Evolutionary conservation across 2,797 vertebrate genomes (phyloP), one percentile per base, ranked within the genome.

Genomic region (Sebastiscus tertius): DNA sequence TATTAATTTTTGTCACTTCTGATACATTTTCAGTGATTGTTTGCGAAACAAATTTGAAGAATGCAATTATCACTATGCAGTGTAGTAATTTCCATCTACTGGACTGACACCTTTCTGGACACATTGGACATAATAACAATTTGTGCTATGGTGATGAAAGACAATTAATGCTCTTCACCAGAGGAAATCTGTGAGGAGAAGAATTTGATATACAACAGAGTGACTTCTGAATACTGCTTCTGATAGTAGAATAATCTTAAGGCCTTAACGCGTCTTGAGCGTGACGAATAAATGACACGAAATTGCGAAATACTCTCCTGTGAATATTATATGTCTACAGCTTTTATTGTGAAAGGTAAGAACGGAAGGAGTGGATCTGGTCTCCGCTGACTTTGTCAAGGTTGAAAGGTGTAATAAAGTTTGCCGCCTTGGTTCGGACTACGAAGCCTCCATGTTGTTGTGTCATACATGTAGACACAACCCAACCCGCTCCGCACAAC

Each of bases 1-100:
- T 31, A 54, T 79, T 77, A 4, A 76, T 74, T 77, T 80, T 52
- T 64, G 56, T 79, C 79, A 27, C 70, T 75, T 58, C 8, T 18
- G 64, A 81, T 22, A 22, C n/a, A 46, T 70, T 75, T 79, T 68
- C 34, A 80, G 4, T 72, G 20, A 75, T 3, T 75, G 64, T 68
- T 83, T 56, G 80, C 46, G 7, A 88, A 83, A 80, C 60, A 78
- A 56, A 81, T 72, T 24, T 80, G 33, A 60, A 34, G 54, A 63
- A 65, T 70, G 52, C 55, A 71, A 87, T 86, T 58, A 75, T 75
- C 62, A 66, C 27, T n/a, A 16, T 14, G 33, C 59, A 36, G 70
- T 63, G 58, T 5, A 33, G 54, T 26, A 26, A 46, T 72, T 81
- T 77, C 31, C 27, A 63, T 63, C 20, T 20, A 5, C 46, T 34